Conservation (phyloP, 1,140 invertebrate species). For the Brachionus rotundiformis region DNA sequence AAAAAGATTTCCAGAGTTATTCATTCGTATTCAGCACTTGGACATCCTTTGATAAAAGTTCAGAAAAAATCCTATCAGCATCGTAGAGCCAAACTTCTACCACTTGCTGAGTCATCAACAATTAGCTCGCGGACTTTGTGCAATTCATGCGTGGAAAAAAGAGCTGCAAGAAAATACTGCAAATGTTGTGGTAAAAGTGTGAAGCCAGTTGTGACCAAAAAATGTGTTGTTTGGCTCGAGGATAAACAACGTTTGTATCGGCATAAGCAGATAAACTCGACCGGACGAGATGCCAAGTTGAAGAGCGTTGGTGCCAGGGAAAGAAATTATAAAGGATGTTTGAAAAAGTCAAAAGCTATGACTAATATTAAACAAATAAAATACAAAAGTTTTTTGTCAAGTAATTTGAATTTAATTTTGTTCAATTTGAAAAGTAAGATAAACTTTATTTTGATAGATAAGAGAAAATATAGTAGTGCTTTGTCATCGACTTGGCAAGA, state of each 20-base stretch:
- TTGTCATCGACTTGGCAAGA: constrained; percentile 26
- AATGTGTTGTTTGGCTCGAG: background rate
- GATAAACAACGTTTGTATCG: background rate
- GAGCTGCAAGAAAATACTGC: background rate
- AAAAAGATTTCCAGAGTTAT: background rate
- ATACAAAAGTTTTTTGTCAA: constrained; percentile 40
- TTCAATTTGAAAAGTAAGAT: no score
- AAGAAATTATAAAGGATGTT: background rate
- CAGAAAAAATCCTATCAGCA: background rate
- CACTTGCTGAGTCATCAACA: constrained; percentile 12
- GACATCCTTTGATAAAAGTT: background rate
- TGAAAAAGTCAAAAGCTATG: constrained; percentile 39
- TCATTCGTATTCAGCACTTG: background rate
- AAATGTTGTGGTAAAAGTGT: constrained; percentile 43
- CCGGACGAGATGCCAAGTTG: background rate
- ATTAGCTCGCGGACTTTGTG: background rate
- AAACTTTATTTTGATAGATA: constrained; percentile 10
- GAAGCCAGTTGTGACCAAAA: background rate
- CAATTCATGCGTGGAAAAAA: background rate
- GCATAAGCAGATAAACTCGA: background rate
- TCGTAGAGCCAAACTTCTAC: background rate
- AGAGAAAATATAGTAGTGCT: constrained; percentile 32
- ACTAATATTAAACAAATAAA: constrained; percentile 32
- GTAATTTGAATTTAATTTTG: constrained; percentile 14
- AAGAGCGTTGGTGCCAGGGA: background rate